Evolutionary conservation across 2,888 invertebrate genomes (phyloP).

Genomic region (Gryllus longicercus): DNA sequence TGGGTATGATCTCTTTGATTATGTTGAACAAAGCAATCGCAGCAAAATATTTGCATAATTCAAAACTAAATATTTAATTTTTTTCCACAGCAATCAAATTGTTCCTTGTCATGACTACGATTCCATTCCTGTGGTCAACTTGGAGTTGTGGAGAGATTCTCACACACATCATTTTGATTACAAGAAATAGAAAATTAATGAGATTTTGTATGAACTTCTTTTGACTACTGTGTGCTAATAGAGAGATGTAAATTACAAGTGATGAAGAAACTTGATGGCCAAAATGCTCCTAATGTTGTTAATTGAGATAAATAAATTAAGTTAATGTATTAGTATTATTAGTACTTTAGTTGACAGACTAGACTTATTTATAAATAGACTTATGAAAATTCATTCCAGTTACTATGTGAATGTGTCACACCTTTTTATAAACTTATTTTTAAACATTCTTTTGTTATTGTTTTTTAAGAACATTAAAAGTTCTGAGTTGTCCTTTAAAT

Average conservation of each 20-base stretch:
- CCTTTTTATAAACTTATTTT: not conserved
- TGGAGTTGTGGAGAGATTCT: slow-evolving; percentile 58
- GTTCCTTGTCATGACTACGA: slow-evolving; percentile 55
- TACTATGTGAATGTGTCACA: not conserved
- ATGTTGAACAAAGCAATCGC: not conserved
- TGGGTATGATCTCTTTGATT: slow-evolving; percentile 26
- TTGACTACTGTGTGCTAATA: not conserved
- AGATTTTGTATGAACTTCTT: not conserved
- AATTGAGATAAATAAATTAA: not conserved
- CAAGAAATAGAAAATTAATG: slow-evolving; percentile 23
- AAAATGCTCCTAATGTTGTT: not conserved
- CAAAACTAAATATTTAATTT: slow-evolving; percentile 33
- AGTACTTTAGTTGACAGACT: too few relatives aligned
- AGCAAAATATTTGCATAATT: not conserved
- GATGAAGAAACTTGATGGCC: not conserved
- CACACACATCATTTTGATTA: slow-evolving; percentile 20
- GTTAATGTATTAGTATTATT: too few relatives aligned
- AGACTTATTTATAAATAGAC: slow-evolving; percentile 2
- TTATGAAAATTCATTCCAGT: not conserved
- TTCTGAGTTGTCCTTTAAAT: not conserved
- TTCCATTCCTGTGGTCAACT: slow-evolving; percentile 58
- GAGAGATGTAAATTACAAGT: not conserved
- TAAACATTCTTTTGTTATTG: not conserved
- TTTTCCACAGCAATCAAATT: slow-evolving; percentile 61
- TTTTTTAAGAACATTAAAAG: too few relatives aligned